Evolutionary conservation across 2,113 vertebrate genomes (phyloP), one percentile per base, ranked within the genome.

Genomic region (Chunga burmeisteri): DNA sequence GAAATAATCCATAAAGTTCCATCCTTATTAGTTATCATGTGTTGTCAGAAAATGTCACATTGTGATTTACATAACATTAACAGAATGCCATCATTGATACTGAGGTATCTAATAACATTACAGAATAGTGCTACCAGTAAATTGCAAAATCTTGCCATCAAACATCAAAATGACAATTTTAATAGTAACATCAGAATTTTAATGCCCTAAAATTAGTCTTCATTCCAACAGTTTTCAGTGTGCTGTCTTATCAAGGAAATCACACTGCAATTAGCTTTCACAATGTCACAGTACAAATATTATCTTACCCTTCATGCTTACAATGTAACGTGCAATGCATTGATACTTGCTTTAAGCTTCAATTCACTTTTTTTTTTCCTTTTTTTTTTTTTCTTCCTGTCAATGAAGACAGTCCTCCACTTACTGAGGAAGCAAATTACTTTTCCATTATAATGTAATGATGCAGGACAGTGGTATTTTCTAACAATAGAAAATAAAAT

Each of bases 191-290:
- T 73, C 55, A 68, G 71, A 90, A 88, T 47, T 80, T 83, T 96
- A 93, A 96, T 88, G 65, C 66, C 78, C 47, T 56, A 47, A 86
- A 97, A 95, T 91, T 83, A 89, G 50, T 88, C 93, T 42, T 65
- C 61, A 78, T 85, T n/a, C 38, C 81, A 95, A 91, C 17, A 50
- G 50, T 87, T 96, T 90, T 74, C 70, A 88, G 71, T 49, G 46
- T 53, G 44, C 18, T 95, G 59, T 49, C 93, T 95, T 93, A 80
- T 46, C 75, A 92, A 88, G 61, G 68, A 81, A 97, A 83, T 90
- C 95, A 94, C 78, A 87, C n/a, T 13, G 30, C 91, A 96, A 91
- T 97, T 97, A 97, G 90, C 95, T 96, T 95, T 97, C 85, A n/a
- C 44, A 68, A 49, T 84, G 80, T 96, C 68, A 42, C 36, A 44